phyloP scores from a whole-genome alignment of 1,140 invertebrate species.

The Augochlora pura region DNA sequence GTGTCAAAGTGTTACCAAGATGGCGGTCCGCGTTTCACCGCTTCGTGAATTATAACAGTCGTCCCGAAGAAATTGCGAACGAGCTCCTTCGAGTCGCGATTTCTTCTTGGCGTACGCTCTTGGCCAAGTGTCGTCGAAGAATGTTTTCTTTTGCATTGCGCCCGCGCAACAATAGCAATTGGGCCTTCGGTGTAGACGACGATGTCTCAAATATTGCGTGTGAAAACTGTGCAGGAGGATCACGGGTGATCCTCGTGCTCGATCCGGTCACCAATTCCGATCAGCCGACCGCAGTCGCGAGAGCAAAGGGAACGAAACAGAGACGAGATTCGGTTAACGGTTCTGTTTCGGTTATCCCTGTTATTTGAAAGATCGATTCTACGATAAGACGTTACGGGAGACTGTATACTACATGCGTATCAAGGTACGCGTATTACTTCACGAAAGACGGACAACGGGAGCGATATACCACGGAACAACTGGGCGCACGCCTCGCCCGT shows the following conservation, averaged over 20 bases:
- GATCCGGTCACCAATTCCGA: too few relatives aligned
- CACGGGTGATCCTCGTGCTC: too few relatives aligned
- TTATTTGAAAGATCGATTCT: conserved; percentile 20
- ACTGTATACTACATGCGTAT: too few relatives aligned
- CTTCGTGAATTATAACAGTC: background rate
- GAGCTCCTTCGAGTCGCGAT: background rate
- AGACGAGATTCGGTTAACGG: too few relatives aligned
- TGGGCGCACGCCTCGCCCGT: too few relatives aligned
- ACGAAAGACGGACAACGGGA: too few relatives aligned
- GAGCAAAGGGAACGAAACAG: too few relatives aligned
- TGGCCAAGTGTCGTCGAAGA: background rate
- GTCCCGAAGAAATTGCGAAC: background rate
- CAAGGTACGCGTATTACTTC: too few relatives aligned
- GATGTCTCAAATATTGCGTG: conserved; percentile 15
- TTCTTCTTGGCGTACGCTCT: background rate
- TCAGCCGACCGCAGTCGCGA: too few relatives aligned
- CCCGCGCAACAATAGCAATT: conserved; percentile 27
- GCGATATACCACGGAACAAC: too few relatives aligned
- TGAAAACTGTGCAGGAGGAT: too few relatives aligned
- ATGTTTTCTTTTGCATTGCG: conserved; percentile 26
- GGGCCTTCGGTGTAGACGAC: background rate
- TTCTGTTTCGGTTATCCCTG: too few relatives aligned
- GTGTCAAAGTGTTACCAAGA: background rate
- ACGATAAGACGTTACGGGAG: background rate
- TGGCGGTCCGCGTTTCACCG: background rate